Percentiles rank a stretch among this genome's conserved stretches.
Evolutionary conservation across 2,113 vertebrate species (phyloP).

Genomic region (Sylvietta virens): DNA sequence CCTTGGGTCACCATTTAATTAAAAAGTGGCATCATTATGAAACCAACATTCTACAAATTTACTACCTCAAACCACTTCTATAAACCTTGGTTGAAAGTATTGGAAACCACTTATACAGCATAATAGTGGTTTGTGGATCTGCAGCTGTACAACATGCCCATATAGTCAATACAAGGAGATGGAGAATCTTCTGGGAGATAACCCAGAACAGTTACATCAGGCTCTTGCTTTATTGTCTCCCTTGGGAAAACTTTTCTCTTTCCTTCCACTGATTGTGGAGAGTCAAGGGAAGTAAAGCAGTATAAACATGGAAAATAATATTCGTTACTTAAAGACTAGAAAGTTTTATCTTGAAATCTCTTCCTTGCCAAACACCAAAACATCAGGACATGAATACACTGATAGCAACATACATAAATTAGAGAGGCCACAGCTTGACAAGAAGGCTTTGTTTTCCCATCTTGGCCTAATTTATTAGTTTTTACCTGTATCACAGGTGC

Average conservation of each 20-base stretch:
- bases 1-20: not conserved
- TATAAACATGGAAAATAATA: not conserved
- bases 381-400: not conserved
- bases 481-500: not conserved
- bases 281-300: not conserved
- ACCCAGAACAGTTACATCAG: not conserved
- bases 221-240: not conserved
- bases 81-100: not conserved
- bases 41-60: not conserved
- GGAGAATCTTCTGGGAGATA: not conserved
- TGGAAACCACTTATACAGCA: not conserved
- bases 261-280: not conserved
- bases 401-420: not conserved
- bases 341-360: not conserved
- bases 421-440: not conserved
- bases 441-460: not conserved
- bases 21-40: not conserved
- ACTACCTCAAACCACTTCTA: not conserved
- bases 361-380: not conserved
- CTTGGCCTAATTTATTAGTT: not conserved
- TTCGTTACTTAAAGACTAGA: not conserved
- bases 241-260: not conserved
- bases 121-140: not conserved
- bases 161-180: not conserved
- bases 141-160: not conserved